These are phyloP conservation scores for Bothrops alternatus DNA, from an alignment of 2,797 vertebrate species.

Conservation along the genomic window DNA sequence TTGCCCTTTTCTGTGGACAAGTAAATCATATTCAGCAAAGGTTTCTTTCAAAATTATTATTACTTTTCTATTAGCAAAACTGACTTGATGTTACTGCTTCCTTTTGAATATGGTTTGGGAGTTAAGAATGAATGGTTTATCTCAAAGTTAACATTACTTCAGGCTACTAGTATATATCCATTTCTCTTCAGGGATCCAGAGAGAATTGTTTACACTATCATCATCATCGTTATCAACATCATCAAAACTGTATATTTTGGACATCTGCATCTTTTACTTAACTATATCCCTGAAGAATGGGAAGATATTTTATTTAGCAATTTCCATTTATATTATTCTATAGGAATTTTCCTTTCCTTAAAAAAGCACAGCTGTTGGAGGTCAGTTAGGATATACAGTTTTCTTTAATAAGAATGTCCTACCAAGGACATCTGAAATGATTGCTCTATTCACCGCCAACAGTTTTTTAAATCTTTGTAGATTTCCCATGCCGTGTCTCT, in stretches of 20 bases:
- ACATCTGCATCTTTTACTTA: neutral
- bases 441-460: constrained; percentile 29
- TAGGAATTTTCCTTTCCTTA: constrained; percentile 4
- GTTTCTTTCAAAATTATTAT: neutral
- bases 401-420: constrained; percentile 63
- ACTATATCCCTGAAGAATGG: constrained; percentile 38
- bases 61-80: neutral
- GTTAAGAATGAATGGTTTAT: neutral
- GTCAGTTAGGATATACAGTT: constrained; percentile 56
- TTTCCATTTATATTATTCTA: constrained; percentile 50
- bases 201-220: neutral
- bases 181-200: neutral
- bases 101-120: neutral
- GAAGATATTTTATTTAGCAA: constrained; percentile 31
- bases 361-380: constrained; percentile 50
- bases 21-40: neutral
- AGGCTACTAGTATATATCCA: neutral
- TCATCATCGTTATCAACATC: neutral
- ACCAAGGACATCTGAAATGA: constrained; percentile 34
- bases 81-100: neutral
- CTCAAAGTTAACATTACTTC: neutral
- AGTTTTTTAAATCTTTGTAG: constrained; percentile 27
- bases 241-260: neutral
- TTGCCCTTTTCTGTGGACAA: neutral
- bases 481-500: constrained; percentile 39